Base-by-base conservation (phyloP, 37 sponge, comb jelly and placozoan genomes). In the Halichondria panicea region DNA sequence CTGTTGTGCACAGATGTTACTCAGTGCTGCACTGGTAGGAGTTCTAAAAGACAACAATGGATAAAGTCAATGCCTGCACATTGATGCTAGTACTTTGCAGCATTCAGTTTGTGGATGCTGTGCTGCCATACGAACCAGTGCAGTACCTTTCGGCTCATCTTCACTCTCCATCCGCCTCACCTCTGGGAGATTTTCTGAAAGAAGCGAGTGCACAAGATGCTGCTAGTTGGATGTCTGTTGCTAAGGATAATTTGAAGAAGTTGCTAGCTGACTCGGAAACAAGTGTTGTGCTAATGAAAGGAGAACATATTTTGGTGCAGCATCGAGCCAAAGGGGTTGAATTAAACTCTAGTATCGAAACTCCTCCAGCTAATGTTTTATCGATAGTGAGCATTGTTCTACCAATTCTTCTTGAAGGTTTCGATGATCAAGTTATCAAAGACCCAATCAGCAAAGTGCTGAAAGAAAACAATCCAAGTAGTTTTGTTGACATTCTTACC, bases 401-500 rank as follows among this genome's bases (percentile, higher is more conserved):
- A 22, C 66, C 74, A 43, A 86, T 86, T 30, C 46, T 86, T 30
- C 58, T 86, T 28, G 87, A 86, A 40, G 63, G 61, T 27, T 72
- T 61, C 74, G 43, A 79, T 33, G 18, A 61, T 57, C 50, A 30
- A n/a, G 21, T 50, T 2, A 42, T 86, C 15, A 43, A 18, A 19
- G 55, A 79, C 19, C 64, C 74, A 18, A 66, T 80, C 3, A 46
- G 73, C 37, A 24, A 39, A 21, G 72, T 79, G 1, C 33, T 74
- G 12, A 67, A 64, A 43, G 59, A 59, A 24, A 28, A 42, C 37
- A 50, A 86, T n/a, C 36, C n/a, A n/a, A n/a, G n/a, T n/a, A n/a
- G n/a, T n/a, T n/a, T n/a, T n/a, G n/a, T 21, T 8, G 43, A 66
- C 6, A n/a, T 46, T n/a, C 63, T 63, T 7, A 9, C 46, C n/a